Base-by-base conservation (phyloP, 2,113 vertebrate genomes). In the Xiphophorus hellerii region DNA sequence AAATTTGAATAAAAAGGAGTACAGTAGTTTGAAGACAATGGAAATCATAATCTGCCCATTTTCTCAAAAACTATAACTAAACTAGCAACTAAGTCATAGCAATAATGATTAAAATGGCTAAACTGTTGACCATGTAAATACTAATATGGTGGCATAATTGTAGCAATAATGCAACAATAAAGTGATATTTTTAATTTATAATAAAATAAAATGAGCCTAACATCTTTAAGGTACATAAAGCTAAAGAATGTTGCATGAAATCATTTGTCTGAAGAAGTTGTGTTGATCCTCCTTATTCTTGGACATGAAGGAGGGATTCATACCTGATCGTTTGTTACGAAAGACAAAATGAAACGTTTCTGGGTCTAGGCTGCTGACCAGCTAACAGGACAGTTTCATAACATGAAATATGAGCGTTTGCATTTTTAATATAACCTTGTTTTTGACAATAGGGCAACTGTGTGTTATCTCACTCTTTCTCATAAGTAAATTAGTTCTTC, bases 341-440 rank as follows among this genome's bases (percentile, higher is more conserved):
- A 17, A 48, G 13, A 48, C 14, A 5, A 48, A 42, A 14, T 42
- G 39, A 42, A 5, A 15, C 5, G 15, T 17, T 48, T 78, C 66
- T 79, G 33, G 66, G 63, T 1, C 67, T 74, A 22, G 60, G 33
- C 13, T 60, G 22, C 14, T 74, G 54, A 39, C 28, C 33, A 6
- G n/a, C 51, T 25, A 54, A 25, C 51, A 54, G 20, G 1, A 61
- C 74, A 25, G 80, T 60, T 60, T 13, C 70, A 69, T 54, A 29
- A 62, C 51, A 73, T 62, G 2, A 61, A 48, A 69, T 70, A 35
- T 60, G 60, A 67, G 42, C 27, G 60, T 35, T 71, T 39, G 12
- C 37, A 14, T 78, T 82, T n/a, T 69, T 62, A 42, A 69, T 62
- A 28, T 83, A 69, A 73, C 77, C 82, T 69, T 75, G 62, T 86